Base-by-base conservation (phyloP, 2,888 invertebrate genomes). In the Cabera pusaria region DNA sequence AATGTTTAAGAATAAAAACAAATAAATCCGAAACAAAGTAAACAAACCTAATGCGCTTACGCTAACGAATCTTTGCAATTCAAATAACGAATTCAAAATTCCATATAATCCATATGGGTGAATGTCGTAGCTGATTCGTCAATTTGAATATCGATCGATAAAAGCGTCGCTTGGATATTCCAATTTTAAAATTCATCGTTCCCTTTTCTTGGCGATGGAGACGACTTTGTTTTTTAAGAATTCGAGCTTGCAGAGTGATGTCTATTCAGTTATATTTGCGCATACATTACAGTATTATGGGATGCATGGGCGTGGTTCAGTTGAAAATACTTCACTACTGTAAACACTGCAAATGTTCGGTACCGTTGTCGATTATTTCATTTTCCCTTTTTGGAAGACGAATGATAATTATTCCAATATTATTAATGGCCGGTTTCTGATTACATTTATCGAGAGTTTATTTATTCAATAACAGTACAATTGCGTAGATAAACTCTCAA, bases 181-280 rank as follows among this genome's bases (percentile, higher is more conserved):
- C 52, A 64, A 72, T 70, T 74, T 75, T 69, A 65, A 77, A 77
- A 74, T 75, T 77, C 65, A 77, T 78, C 62, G 55, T 38, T 59
- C 56, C 44, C 47, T 49, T 59, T 55, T 55, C 49, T 57, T 56
- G 54, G 18, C 12, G 9, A 25, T 22, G 19, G 17, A 18, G 20
- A 11, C 29, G 7, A 10, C 25, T 24, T 32, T 28, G 23, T 34
- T 39, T 39, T 44, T 39, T 37, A 22, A 20, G 34, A 25, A 29
- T 32, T 11, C 22, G 22, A 34, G 21, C 32, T 52, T 47, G 29
- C 26, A 49, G 51, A 56, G 33, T 52, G 52, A 54, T 45, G 38
- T 50, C 60, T 49, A 61, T 60, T 60, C 49, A 42, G 55, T 59
- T 56, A 56, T 8, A 33, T 26, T 28, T 33, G 36, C 44, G 49